These are phyloP conservation scores for Daktulosphaira vitifoliae DNA, from an alignment of 1,140 invertebrate genomes.

Conservation along the genomic window DNA sequence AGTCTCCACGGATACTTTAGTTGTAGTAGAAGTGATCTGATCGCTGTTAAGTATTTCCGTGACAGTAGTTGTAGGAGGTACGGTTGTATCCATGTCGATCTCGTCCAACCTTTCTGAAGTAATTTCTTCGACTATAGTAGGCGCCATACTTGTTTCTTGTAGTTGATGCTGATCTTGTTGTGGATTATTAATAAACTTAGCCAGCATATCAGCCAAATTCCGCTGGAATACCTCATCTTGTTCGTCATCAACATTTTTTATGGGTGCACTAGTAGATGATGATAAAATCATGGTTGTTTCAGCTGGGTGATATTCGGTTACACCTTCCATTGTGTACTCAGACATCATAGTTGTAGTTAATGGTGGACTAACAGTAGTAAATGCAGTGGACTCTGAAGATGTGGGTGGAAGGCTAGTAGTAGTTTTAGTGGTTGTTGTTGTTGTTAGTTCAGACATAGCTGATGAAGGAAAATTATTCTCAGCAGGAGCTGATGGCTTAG, in stretches of 20 bases:
- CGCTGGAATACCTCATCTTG: conserved; percentile 27
- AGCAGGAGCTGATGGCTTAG: conserved; percentile 38
- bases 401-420: not conserved
- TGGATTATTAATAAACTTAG: conserved; percentile 4
- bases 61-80: conserved; percentile 38
- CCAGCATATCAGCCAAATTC: conserved; percentile 19
- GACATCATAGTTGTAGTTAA: conserved; percentile 37
- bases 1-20: conserved; percentile 71
- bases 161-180: not conserved
- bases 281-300: not conserved
- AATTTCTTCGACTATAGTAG: conserved; percentile 17
- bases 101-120: conserved; percentile 7
- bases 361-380: not conserved
- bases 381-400: not conserved
- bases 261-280: not conserved
- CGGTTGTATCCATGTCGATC: conserved; percentile 32
- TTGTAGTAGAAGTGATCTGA: conserved; percentile 60
- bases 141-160: conserved; percentile 15
- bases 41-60: conserved; percentile 47
- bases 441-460: not conserved
- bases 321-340: conserved; percentile 37
- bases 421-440: not conserved
- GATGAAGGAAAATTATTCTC: conserved; percentile 39
- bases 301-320: not conserved
- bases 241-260: not conserved